Percentiles rank a stretch among this genome's conserved stretches.
These are phyloP conservation scores for Paraescarpia echinospica DNA, from an alignment of 1,140 invertebrate species.

Conservation along the genomic window DNA sequence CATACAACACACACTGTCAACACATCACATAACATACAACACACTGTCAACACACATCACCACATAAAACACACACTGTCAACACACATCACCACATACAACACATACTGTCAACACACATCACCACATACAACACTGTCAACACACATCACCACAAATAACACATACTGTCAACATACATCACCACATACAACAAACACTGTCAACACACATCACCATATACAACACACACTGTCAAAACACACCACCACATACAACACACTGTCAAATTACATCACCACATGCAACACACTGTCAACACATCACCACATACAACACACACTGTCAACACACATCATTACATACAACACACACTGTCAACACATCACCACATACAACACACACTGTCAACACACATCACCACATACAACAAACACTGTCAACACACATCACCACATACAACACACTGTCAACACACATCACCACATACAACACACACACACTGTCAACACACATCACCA, in stretches of 20 bases:
- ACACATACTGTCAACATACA: not conserved
- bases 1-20: not conserved
- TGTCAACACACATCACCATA: not conserved
- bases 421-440: not conserved
- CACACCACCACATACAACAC: not conserved
- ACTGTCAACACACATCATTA: not conserved
- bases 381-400: not conserved
- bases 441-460: slow-evolving; percentile 85
- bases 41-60: slow-evolving; percentile 84
- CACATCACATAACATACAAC: slow-evolving; percentile 44
- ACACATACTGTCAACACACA: not conserved
- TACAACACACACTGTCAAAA: not conserved
- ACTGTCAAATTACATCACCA: not conserved
- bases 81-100: not conserved
- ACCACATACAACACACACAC: slow-evolving; percentile 36
- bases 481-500: not conserved
- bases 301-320: not conserved
- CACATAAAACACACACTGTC: not conserved
- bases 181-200: not conserved
- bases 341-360: not conserved
- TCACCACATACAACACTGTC: not conserved
- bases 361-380: not conserved
- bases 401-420: not conserved
- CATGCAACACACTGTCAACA: not conserved
- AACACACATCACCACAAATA: not conserved